Evolutionary conservation across 2,113 vertebrate species (phyloP).

Genomic region (Eulemur rufifrons): DNA sequence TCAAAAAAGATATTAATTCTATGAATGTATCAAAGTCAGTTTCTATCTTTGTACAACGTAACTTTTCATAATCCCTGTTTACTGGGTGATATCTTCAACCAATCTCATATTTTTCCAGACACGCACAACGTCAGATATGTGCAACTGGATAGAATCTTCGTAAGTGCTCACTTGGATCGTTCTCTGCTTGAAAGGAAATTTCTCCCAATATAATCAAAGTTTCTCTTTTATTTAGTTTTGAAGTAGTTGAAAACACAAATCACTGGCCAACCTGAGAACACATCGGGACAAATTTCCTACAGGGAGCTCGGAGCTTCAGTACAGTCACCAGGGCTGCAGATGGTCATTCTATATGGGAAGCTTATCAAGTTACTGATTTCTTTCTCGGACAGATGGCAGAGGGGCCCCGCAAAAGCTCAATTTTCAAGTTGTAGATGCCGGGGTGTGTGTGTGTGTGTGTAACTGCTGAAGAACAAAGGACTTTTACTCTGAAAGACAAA

Average conservation of each 20-base stretch:
- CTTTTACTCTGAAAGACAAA: neutral
- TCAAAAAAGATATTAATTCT: neutral
- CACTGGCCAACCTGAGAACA: neutral
- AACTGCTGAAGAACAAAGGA: neutral
- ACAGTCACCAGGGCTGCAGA: conserved; percentile 54
- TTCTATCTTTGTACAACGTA: neutral
- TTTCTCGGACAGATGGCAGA: conserved; percentile 65
- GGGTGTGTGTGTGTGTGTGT: neutral
- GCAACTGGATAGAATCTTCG: neutral
- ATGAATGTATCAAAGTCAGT: neutral
- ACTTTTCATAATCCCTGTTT: neutral
- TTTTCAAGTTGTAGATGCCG: conserved; percentile 21
- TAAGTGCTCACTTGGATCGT: neutral
- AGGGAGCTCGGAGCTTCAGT: neutral
- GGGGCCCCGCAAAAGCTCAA: neutral
- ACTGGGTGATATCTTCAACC: neutral
- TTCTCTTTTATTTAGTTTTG: neutral
- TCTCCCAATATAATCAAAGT: neutral
- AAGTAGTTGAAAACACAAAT: neutral
- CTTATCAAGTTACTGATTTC: conserved; percentile 59
- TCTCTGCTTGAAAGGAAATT: conserved; percentile 29
- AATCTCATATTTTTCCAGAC: neutral
- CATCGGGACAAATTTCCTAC: conserved; percentile 29
- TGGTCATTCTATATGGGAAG: conserved; percentile 30
- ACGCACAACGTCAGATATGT: neutral